Evolutionary conservation across 2,888 invertebrate species (phyloP).

Genomic region (Chrysomela aeneicollis): DNA sequence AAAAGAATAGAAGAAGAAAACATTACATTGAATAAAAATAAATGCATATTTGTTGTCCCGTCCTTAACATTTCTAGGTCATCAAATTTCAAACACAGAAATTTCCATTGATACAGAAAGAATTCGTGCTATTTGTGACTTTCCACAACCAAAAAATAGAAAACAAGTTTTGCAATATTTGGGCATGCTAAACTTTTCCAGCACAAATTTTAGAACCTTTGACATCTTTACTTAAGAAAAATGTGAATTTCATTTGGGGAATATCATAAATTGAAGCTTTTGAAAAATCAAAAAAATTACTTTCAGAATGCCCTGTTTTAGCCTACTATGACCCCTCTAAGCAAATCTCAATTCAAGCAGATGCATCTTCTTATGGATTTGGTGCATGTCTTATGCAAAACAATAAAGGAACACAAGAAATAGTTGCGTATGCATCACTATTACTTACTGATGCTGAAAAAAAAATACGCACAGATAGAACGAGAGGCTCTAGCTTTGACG

Average conservation of each 20-base stretch:
- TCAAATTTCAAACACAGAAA: conserved; percentile 38
- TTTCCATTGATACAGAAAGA: conserved; percentile 36
- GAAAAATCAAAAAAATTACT: conserved; percentile 22
- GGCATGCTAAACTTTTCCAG: conserved; percentile 32
- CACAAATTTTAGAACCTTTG: conserved; percentile 23
- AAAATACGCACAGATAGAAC: conserved; percentile 22
- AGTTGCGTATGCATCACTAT: conserved; percentile 24
- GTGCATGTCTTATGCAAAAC: conserved; percentile 22
- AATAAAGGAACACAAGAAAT: conserved; percentile 11
- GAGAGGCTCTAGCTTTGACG: conserved; percentile 21
- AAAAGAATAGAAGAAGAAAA: conserved; percentile 38
- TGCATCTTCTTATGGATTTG: conserved; percentile 29
- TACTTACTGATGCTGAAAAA: conserved; percentile 17
- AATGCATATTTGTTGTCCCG: conserved; percentile 49
- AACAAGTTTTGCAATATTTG: conserved; percentile 34
- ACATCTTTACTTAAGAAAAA: conserved; percentile 18
- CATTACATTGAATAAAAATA: conserved; percentile 46
- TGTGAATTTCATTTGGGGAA: conserved; percentile 18
- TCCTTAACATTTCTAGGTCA: conserved; percentile 47
- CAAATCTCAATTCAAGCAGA: conserved; percentile 14
- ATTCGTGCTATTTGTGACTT: conserved; percentile 39
- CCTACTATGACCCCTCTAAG: conserved; percentile 19
- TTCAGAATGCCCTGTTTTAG: conserved; percentile 12
- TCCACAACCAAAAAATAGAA: conserved; percentile 40
- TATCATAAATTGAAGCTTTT: conserved; percentile 18